phyloP scores from a whole-genome alignment of 2,113 vertebrate genomes.

The Bos indicus region DNA sequence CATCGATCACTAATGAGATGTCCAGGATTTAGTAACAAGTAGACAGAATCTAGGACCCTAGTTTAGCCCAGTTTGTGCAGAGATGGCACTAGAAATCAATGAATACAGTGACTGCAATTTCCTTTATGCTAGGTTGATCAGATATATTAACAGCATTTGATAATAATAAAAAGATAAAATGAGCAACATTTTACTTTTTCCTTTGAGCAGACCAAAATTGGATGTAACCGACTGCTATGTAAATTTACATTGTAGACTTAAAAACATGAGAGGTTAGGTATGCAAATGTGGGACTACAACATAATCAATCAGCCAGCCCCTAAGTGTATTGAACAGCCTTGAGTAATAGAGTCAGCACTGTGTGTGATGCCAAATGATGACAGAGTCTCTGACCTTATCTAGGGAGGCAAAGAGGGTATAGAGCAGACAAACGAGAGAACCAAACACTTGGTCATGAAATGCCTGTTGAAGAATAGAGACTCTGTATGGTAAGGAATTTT shows the following conservation, averaged over 20 bases:
- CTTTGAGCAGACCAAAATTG: background rate
- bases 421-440: background rate
- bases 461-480: background rate
- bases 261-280: slow-evolving; percentile 35
- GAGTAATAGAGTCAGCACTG: slow-evolving; percentile 45
- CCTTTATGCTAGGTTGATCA: background rate
- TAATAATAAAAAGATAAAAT: background rate
- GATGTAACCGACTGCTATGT: background rate
- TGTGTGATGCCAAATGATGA: slow-evolving; percentile 57
- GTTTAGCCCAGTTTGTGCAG: background rate
- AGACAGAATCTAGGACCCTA: slow-evolving; percentile 16
- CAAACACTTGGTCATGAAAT: background rate
- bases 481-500: background rate
- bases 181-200: background rate
- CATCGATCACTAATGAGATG: slow-evolving; percentile 58
- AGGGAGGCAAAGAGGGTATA: background rate
- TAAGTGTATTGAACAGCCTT: slow-evolving; percentile 55
- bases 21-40: slow-evolving; percentile 35
- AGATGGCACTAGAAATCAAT: background rate
- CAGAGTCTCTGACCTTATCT: slow-evolving; percentile 57
- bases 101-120: slow-evolving; percentile 20
- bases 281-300: slow-evolving; percentile 43
- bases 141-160: background rate
- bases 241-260: slow-evolving; percentile 35
- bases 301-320: slow-evolving; percentile 46